Percentiles rank a stretch among this genome's conserved stretches.
Conservation (phyloP, 2,888 invertebrate species). For the Cancer borealis region DNA sequence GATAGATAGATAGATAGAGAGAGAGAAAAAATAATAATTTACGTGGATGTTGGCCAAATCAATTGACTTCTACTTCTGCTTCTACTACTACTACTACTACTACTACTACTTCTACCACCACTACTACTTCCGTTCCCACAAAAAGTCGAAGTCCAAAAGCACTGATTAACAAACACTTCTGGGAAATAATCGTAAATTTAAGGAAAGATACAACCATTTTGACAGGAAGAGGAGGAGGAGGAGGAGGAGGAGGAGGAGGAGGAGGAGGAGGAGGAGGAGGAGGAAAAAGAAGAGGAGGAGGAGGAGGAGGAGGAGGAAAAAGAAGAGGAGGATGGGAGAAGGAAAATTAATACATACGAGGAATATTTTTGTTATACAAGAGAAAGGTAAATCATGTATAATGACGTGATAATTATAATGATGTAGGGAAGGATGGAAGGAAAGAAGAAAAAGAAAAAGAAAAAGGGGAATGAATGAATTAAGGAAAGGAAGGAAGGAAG, state of each 20-base stretch:
- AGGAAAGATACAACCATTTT: not conserved
- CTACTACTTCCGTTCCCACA: not conserved
- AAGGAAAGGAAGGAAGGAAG: no score
- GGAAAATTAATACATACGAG: not conserved
- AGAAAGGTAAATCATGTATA: not conserved
- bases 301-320: not conserved
- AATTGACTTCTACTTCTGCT: not conserved
- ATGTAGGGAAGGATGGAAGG: not conserved
- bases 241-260: no score
- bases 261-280: not conserved
- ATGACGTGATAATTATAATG: not conserved
- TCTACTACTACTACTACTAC: not conserved
- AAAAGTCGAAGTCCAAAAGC: not conserved
- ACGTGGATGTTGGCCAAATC: not conserved
- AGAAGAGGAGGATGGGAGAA: not conserved
- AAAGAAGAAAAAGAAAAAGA: not conserved
- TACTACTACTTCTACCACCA: not conserved
- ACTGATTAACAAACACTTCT: not conserved
- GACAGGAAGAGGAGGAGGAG: no score
- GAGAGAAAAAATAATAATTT: not conserved
- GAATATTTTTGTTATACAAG: not conserved
- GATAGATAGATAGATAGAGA: conserved; percentile 1
- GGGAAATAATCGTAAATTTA: not conserved
- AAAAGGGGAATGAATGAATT: no score
- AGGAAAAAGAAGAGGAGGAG: not conserved